Percentiles rank a stretch among this genome's conserved stretches.
Conservation (phyloP, 2,797 vertebrate species). For the Sebastes nivosus region DNA sequence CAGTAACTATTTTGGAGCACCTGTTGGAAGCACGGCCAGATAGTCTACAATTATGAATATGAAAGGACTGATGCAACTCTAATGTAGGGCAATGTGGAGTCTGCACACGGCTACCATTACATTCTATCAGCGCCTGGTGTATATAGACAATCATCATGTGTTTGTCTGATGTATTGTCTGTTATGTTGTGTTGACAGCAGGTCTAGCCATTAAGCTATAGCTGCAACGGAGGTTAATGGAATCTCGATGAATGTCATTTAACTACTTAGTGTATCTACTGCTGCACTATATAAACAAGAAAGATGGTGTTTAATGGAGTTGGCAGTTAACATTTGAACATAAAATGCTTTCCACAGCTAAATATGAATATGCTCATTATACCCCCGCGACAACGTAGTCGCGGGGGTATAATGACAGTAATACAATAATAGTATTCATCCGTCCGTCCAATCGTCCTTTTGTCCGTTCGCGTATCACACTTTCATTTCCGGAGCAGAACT, state of each 20-base stretch:
- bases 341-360: background rate
- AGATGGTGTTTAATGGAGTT: slow-evolving; percentile 2
- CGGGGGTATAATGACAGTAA: too few species aligned
- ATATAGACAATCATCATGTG: background rate
- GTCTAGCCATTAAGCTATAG: background rate
- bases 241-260: slow-evolving; percentile 5
- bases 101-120: background rate
- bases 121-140: background rate
- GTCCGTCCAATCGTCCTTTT: too few species aligned
- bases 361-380: background rate
- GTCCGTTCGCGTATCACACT: too few species aligned
- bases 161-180: background rate
- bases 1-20: background rate
- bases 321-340: background rate
- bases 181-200: background rate
- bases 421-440: too few species aligned
- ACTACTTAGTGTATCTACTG: background rate
- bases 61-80: background rate
- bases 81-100: background rate
- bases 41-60: background rate
- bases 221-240: background rate
- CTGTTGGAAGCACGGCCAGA: background rate
- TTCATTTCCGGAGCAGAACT: too few species aligned
- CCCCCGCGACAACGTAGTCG: too few species aligned
- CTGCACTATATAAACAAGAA: background rate